A percentile compares a stretch with the other conserved stretches of the same genome.
These are phyloP conservation scores for Netelia melanura DNA, from an alignment of 2,888 invertebrate species.

Conservation along the genomic window DNA sequence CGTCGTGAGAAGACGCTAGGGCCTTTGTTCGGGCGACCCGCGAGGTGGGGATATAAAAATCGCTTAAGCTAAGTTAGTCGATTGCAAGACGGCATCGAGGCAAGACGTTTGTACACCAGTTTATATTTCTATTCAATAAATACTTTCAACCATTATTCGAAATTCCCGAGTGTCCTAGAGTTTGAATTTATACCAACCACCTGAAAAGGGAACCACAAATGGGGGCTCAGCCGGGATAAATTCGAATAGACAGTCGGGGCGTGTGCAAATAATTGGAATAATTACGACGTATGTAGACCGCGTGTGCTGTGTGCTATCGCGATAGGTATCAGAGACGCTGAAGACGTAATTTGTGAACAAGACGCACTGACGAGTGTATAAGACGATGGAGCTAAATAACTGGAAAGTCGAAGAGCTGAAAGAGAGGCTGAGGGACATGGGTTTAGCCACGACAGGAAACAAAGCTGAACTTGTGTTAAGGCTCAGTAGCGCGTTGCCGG, in stretches of 20 bases:
- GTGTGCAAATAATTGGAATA: neutral
- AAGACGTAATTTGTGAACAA: neutral
- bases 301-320: neutral
- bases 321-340: neutral
- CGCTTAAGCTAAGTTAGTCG: too few species aligned
- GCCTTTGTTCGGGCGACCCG: too few species aligned
- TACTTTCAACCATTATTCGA: too few species aligned
- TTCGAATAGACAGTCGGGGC: neutral
- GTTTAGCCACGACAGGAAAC: neutral
- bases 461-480: neutral
- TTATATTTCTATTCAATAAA: too few species aligned
- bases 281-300: neutral
- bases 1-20: too few species aligned
- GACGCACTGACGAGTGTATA: neutral
- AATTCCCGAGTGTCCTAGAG: too few species aligned
- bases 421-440: neutral
- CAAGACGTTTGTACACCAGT: too few species aligned
- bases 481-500: neutral
- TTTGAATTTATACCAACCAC: too few species aligned
- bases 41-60: too few species aligned
- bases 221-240: neutral
- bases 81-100: too few species aligned
- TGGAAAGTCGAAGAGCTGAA: neutral
- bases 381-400: neutral
- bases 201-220: neutral